Evolutionary conservation across 1,140 invertebrate species (phyloP).

Genomic region (Oryctes rhinoceros): DNA sequence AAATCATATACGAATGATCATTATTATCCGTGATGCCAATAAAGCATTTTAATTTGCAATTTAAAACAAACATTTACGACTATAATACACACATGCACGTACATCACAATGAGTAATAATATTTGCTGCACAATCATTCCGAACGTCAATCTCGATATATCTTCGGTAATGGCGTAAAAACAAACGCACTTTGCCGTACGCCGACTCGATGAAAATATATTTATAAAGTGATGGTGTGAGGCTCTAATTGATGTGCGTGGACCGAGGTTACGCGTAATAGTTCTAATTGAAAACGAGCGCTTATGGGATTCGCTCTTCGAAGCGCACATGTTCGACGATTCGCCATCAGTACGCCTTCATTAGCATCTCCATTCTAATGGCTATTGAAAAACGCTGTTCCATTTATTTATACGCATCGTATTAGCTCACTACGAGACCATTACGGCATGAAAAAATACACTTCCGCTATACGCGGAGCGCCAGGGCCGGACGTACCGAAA

Average conservation of each 20-base stretch:
- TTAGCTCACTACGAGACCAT: slow-evolving; percentile 1
- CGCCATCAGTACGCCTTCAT: slow-evolving; percentile 10
- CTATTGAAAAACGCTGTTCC: slow-evolving; percentile 5
- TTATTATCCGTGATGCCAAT: too few species aligned
- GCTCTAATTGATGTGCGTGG: slow-evolving; percentile 35
- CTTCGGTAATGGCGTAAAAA: neutral
- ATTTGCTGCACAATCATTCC: too few species aligned
- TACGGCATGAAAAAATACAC: slow-evolving; percentile 17
- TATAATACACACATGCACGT: too few species aligned
- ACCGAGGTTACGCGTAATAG: slow-evolving; percentile 30
- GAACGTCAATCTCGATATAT: neutral
- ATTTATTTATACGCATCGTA: neutral
- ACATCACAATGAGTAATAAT: too few species aligned
- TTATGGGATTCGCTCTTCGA: slow-evolving; percentile 26
- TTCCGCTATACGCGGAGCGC: slow-evolving; percentile 10
- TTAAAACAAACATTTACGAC: too few species aligned
- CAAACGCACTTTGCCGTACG: neutral
- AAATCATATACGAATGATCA: too few species aligned
- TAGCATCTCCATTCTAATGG: slow-evolving; percentile 4
- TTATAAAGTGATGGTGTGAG: neutral
- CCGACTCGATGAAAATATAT: slow-evolving; percentile 16
- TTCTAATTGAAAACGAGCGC: slow-evolving; percentile 30
- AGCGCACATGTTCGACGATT: slow-evolving; percentile 5
- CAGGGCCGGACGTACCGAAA: slow-evolving; percentile 7
- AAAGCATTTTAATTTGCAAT: too few species aligned